Conservation (phyloP, 2,113 vertebrate species). For the Ursus arctos region DNA sequence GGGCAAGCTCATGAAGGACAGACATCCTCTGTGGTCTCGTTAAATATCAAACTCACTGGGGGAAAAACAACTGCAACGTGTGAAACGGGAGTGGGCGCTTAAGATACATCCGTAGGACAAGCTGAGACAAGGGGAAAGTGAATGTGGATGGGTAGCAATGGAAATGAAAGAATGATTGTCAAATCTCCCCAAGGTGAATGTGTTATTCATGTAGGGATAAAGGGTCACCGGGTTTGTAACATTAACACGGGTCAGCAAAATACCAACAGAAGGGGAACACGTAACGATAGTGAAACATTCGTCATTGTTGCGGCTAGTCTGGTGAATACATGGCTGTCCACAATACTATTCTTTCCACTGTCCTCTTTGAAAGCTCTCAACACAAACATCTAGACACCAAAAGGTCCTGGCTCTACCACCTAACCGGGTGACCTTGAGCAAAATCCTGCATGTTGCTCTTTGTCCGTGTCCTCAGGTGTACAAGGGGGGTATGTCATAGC, state of each 20-base stretch:
- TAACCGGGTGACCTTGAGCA: neutral
- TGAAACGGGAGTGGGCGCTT: neutral
- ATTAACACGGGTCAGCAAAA: accelerated
- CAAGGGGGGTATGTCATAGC: neutral
- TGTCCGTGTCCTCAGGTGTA: neutral
- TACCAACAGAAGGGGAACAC: no score
- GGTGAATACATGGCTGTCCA: accelerated
- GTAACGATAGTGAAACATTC: neutral
- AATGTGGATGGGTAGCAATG: neutral
- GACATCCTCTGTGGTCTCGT: neutral
- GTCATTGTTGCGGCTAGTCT: accelerated
- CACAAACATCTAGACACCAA: neutral
- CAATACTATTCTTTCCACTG: neutral
- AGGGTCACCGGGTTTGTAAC: no score
- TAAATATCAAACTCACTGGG: neutral
- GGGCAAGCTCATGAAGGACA: neutral
- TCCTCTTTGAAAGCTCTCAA: neutral
- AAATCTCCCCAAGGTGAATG: neutral
- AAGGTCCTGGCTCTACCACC: neutral
- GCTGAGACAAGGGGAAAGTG: neutral
- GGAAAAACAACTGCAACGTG: neutral
- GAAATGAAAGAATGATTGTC: neutral
- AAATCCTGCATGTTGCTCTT: neutral
- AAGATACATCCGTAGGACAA: neutral
- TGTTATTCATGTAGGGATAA: neutral